Evolutionary conservation across 1,140 invertebrate species (phyloP).

Genomic region (Laupala kohalensis): DNA sequence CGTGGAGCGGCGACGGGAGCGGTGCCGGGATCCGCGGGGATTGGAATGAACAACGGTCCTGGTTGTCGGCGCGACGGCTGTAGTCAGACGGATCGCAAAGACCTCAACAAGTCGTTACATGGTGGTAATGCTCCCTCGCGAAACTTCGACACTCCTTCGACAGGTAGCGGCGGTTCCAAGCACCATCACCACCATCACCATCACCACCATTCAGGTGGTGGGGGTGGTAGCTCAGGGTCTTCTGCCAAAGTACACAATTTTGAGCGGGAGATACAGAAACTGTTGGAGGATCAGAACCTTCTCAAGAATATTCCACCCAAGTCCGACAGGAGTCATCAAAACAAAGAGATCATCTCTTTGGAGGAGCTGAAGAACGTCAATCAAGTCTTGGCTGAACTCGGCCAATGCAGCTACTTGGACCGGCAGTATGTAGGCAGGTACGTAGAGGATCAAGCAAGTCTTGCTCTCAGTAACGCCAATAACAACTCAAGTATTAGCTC

Average conservation of each 20-base stretch:
- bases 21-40: not conserved
- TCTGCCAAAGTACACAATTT: slow-evolving; percentile 34
- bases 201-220: not conserved
- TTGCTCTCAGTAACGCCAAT: slow-evolving; percentile 31
- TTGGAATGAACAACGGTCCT: not conserved
- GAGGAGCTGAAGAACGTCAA: slow-evolving; percentile 25
- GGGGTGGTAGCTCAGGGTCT: not conserved
- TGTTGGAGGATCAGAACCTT: slow-evolving; percentile 54
- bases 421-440: slow-evolving; percentile 11
- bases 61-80: slow-evolving; percentile 42
- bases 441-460: slow-evolving; percentile 7
- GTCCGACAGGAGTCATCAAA: slow-evolving; percentile 37
- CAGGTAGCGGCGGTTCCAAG: not conserved
- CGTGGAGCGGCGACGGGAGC: slow-evolving; percentile 12
- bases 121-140: not conserved
- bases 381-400: slow-evolving; percentile 16
- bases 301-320: slow-evolving; percentile 42
- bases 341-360: slow-evolving; percentile 26
- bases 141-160: not conserved
- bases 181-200: not conserved
- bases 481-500: slow-evolving; percentile 13
- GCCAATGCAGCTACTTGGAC: slow-evolving; percentile 11
- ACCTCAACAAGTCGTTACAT: not conserved
- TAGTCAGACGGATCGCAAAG: slow-evolving; percentile 47
- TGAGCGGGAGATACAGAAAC: slow-evolving; percentile 57